Evolutionary conservation across 2,888 invertebrate species (phyloP).

Genomic region (Aethes cnicana): DNA sequence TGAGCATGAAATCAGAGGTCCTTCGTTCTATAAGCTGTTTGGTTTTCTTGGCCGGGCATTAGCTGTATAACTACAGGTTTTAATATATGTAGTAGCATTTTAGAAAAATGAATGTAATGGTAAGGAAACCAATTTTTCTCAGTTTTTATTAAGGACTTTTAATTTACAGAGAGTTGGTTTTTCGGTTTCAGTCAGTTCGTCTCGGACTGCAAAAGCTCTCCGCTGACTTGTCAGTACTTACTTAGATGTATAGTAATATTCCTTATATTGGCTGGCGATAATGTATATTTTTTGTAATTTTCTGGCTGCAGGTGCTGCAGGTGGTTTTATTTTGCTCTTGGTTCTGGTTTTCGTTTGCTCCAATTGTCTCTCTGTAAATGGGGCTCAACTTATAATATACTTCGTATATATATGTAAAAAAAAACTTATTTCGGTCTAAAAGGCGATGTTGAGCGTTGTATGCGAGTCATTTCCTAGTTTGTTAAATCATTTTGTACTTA

Average conservation of each 20-base stretch:
- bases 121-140: too few relatives aligned
- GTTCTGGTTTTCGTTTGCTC: too few relatives aligned
- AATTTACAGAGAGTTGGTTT: too few relatives aligned
- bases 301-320: neutral
- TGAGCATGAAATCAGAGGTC: too few relatives aligned
- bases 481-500: conserved; percentile 62
- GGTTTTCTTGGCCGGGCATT: too few relatives aligned
- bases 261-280: conserved; percentile 6
- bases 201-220: conserved; percentile 10
- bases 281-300: conserved; percentile 10
- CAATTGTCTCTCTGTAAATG: neutral
- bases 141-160: too few relatives aligned
- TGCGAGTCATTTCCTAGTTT: conserved; percentile 29
- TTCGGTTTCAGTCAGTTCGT: conserved; percentile 11
- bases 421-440: conserved; percentile 6
- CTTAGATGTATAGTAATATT: conserved; percentile 21
- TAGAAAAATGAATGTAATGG: too few relatives aligned
- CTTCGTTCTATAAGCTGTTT: too few relatives aligned
- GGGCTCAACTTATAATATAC: conserved; percentile 1
- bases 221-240: conserved; percentile 18
- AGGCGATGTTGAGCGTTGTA: conserved; percentile 17
- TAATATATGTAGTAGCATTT: too few relatives aligned
- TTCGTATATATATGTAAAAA: neutral
- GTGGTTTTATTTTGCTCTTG: neutral
- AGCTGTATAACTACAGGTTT: too few relatives aligned